Evolutionary conservation across 2,888 invertebrate genomes (phyloP), one percentile per base, ranked within the genome.

Genomic region (Melinaea menophilus): DNA sequence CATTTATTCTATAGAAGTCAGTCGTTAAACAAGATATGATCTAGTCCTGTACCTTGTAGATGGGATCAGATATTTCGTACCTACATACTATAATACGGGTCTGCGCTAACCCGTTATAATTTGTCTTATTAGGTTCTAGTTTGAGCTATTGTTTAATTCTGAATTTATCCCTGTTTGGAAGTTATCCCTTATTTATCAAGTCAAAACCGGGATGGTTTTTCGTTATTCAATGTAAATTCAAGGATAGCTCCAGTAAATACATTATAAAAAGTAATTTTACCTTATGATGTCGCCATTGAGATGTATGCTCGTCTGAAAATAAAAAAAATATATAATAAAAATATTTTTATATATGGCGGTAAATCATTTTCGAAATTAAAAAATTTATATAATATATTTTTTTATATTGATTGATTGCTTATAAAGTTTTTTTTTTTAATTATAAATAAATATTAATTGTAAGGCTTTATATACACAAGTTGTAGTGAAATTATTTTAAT

Each of bases 251-350:
- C 22, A 22, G 22, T 22, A 22, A 1, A 45, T 22, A 56, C 11
- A 46, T 5, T 7, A 31, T 3, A 55, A 47, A 59, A 35, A 34
- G 5, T 35, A 12, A 61, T 22, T 68, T 69, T 62, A 72, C 72
- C 70, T 72, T 67, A 71, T 63, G 66, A 66, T 56, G 61, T 58
- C 45, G 55, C 48, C n/a, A 31, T 51, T 59, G 55, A 12, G 33
- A 37, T 34, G n/a, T 22, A 22, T 45, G 45, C 51, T 45, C 31
- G 54, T 63, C 67, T 67, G 63, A 48, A 60, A 62, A 66, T 35
- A 58, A 58, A 41, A 51, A 59, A 62, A 5, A 48, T 54, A 12
- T 45, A 35, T 56, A 55, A 56, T 51, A 45, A 59, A 57, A 58
- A 55, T 5, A 59, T 11, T 7, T 2, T 13, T 46, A 59, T 7